Base-by-base conservation (phyloP, 2,888 invertebrate species). In the Drepana falcataria region DNA sequence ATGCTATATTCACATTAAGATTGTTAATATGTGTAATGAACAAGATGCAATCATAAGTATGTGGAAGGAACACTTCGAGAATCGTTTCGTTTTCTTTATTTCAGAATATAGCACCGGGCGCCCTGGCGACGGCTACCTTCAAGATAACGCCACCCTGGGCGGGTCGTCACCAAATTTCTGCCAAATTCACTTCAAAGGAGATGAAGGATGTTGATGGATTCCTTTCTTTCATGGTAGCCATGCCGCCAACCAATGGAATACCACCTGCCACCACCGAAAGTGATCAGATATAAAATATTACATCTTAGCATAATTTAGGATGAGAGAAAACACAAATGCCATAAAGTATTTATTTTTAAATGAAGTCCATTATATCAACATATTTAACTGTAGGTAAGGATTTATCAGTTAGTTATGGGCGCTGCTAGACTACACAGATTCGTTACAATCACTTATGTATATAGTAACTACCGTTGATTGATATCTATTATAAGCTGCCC, bases 121-220 rank as follows among this genome's bases (percentile, higher is more conserved):
- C 93, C 52, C 92, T 93, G 41, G 96, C 95, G 0, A 93, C 93
- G 53, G 95, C 95, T 0, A 92, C 93, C 34, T 96, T 97, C 71
- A 94, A 94, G 63, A 92, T 97, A 75, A 94, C 93, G 0, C 97
- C 98, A 0, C 94, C 94, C 2, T 93, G 94, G 81, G 92, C 93
- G 0, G 98, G 98, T 0, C 93, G 95, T 47, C 95, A 95, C 61
- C 96, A 96, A 33, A 94, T 98, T 59, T 94, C 95, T 35, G 97
- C 95, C 34, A 98, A 97, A 79, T 98, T 98, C 83, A 93, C 93
- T 52, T 96, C 97, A 7, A 96, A 95, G 69, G 97, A 98, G 80
- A 92, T 98, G 67, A 94, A 95, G 60, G 98, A 98, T 76, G 96
- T 98, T 2, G 97, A 98, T 73, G 98, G 98, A 1, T 97, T 95